These are phyloP conservation scores for Sander lucioperca DNA, from an alignment of 2,113 vertebrate genomes.

Conservation along the genomic window DNA sequence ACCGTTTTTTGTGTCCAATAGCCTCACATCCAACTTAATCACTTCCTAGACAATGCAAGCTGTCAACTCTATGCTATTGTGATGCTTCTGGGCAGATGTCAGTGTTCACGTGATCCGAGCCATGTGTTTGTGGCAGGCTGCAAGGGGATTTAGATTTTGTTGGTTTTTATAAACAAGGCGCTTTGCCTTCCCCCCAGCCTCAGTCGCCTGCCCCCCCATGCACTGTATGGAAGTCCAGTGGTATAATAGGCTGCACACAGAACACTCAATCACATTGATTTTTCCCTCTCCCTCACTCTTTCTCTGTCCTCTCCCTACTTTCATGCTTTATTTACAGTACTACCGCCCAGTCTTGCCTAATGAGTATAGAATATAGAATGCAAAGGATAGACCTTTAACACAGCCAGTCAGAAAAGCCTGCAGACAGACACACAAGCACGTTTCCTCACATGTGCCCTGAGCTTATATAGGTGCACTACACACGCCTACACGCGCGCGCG, in stretches of 20 bases:
- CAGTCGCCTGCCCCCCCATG: background rate
- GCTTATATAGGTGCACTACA: background rate
- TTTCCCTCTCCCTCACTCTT: constrained; percentile 1
- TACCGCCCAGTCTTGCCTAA: constrained; percentile 26
- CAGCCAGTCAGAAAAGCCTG: constrained; percentile 3
- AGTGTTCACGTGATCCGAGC: constrained; percentile 55
- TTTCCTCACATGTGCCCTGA: background rate
- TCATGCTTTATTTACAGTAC: constrained; percentile 49
- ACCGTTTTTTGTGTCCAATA: background rate
- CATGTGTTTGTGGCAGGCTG: constrained; percentile 53
- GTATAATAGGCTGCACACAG: constrained; percentile 43
- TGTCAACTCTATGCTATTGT: constrained; percentile 61
- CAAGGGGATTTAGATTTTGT: constrained; percentile 35
- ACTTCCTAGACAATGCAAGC: constrained; percentile 62
- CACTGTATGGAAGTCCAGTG: constrained; percentile 21
- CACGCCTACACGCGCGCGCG: background rate
- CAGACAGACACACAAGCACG: background rate
- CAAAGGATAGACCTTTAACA: constrained; percentile 40
- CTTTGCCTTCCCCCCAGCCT: background rate
- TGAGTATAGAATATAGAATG: constrained; percentile 40
- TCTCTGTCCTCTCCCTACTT: background rate
- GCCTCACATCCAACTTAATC: constrained; percentile 50
- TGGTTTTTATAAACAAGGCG: constrained; percentile 31
- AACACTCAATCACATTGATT: constrained; percentile 51
- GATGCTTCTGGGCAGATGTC: constrained; percentile 64